These are phyloP conservation scores for Mobula birostris DNA, from an alignment of 2,113 vertebrate genomes.

Conservation along the genomic window DNA sequence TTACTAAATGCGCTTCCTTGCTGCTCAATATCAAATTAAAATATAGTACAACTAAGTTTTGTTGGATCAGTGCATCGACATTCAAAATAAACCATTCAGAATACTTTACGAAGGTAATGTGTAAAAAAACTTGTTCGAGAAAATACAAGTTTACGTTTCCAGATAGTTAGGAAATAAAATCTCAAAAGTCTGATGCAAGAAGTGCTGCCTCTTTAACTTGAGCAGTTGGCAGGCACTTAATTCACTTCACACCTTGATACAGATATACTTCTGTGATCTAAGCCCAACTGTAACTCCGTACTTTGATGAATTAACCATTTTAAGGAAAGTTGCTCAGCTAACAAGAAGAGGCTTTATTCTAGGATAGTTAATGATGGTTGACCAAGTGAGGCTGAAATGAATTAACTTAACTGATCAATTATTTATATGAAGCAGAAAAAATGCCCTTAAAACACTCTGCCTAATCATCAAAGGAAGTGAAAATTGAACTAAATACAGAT, in stretches of 20 bases:
- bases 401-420: conserved; percentile 96
- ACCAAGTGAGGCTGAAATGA: conserved; percentile 89
- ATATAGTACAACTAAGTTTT: not conserved
- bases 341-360: conserved; percentile 65
- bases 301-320: conserved; percentile 37
- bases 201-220: conserved; percentile 11
- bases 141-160: conserved; percentile 1
- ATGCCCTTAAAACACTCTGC: conserved; percentile 84
- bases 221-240: conserved; percentile 20
- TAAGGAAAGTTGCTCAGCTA: conserved; percentile 59
- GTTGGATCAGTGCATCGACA: not conserved
- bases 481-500: conserved; percentile 78
- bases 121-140: not conserved
- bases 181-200: conserved; percentile 3
- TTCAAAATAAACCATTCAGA: not conserved
- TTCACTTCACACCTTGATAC: conserved; percentile 35
- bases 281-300: conserved; percentile 22
- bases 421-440: conserved; percentile 96
- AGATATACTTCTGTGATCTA: conserved; percentile 27
- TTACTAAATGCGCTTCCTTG: not conserved
- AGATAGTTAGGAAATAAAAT: conserved; percentile 13
- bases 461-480: conserved; percentile 70
- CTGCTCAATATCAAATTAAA: not conserved
- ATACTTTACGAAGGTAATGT: not conserved
- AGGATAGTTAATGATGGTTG: conserved; percentile 86